Evolutionary conservation across 2,888 invertebrate genomes (phyloP).

Genomic region (Stramonita haemastoma): DNA sequence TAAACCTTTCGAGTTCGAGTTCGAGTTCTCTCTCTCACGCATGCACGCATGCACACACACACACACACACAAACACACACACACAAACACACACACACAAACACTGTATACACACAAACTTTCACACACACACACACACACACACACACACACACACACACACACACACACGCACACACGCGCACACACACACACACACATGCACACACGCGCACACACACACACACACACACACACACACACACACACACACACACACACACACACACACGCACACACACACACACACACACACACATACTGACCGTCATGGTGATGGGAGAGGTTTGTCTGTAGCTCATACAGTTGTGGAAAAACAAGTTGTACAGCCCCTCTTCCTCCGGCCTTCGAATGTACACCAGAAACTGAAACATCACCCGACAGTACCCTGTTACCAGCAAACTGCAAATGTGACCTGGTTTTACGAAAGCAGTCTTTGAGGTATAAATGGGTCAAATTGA

Average conservation of each 20-base stretch:
- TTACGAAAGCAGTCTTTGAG: no score
- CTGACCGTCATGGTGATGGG: conserved; percentile 40
- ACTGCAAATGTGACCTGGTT: no score
- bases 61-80: no score
- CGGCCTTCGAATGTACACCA: conserved; percentile 74
- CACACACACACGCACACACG: neutral
- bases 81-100: no score
- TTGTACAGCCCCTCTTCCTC: conserved; percentile 95
- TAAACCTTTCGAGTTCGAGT: no score
- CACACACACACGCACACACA: neutral
- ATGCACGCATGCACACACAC: no score
- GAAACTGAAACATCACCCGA: conserved; percentile 63
- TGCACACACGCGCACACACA: neutral
- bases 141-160: no score
- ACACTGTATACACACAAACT: no score
- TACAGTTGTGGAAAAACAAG: conserved; percentile 96
- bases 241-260: neutral
- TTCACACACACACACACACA: no score
- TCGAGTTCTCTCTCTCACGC: no score
- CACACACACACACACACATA: neutral
- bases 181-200: conserved; percentile 26
- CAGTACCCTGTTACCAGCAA: neutral
- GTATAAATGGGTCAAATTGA: no score
- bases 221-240: neutral
- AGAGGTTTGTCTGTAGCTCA: conserved; percentile 66